Conservation (phyloP, 2,888 invertebrate genomes). For the Ophioninae sp. region DNA sequence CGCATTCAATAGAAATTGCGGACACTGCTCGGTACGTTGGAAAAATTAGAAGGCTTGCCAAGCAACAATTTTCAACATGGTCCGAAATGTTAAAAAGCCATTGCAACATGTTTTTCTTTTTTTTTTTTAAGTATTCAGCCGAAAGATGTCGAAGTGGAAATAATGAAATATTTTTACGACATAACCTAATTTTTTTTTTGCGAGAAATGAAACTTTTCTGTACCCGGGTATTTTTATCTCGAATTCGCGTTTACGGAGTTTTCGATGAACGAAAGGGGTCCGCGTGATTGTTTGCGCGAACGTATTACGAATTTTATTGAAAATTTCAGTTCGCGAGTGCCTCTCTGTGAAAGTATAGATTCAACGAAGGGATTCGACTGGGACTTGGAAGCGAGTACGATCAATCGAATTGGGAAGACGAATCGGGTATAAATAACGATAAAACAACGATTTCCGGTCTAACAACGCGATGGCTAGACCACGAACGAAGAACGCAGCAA, state of each 20-base stretch:
- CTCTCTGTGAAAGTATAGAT: background rate
- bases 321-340: background rate
- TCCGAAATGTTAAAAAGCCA: background rate
- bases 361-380: background rate
- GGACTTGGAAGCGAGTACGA: background rate
- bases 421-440: constrained; percentile 14
- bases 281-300: background rate
- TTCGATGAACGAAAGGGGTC: background rate
- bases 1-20: background rate
- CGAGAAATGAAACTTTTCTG: background rate
- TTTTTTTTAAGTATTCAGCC: background rate
- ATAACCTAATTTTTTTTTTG: background rate
- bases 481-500: constrained; percentile 45
- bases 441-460: background rate
- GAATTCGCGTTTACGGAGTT: background rate
- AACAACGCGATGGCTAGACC: constrained; percentile 44
- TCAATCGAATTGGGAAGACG: constrained; percentile 44
- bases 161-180: background rate
- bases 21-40: background rate
- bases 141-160: background rate
- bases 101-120: background rate
- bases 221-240: background rate
- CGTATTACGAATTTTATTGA: background rate
- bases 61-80: background rate
- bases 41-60: background rate